phyloP scores from a whole-genome alignment of 2,113 vertebrate species.

The Cyprinus carpio region DNA sequence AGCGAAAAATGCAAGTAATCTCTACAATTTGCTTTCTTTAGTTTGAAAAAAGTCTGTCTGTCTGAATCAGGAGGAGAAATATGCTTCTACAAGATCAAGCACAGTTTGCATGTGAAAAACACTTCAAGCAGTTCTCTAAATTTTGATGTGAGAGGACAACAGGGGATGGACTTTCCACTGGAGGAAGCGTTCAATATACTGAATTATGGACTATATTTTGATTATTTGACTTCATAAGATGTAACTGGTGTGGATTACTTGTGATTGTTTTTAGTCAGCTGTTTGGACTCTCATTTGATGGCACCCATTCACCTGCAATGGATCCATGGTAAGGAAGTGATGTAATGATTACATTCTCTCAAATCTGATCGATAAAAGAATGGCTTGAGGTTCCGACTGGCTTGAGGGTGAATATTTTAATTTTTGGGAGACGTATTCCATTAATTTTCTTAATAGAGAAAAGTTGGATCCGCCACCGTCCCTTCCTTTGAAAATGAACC shows the following conservation, averaged over 20 bases:
- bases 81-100: too few relatives aligned
- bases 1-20: too few relatives aligned
- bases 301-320: not conserved
- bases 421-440: not conserved
- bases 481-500: constrained; percentile 95
- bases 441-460: constrained; percentile 76
- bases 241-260: not conserved
- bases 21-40: too few relatives aligned
- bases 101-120: too few relatives aligned
- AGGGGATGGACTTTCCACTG: not conserved
- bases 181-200: too few relatives aligned
- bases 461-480: constrained; percentile 87
- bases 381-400: too few relatives aligned
- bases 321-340: not conserved
- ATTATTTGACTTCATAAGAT: not conserved
- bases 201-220: not conserved
- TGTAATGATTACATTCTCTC: not conserved
- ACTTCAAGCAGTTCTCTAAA: too few relatives aligned
- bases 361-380: too few relatives aligned
- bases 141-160: not conserved
- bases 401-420: not conserved
- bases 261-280: not conserved
- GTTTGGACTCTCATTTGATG: not conserved
- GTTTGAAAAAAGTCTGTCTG: too few relatives aligned
- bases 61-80: too few relatives aligned